Percentiles rank a stretch among this genome's conserved stretches.
Evolutionary conservation across 2,888 invertebrate species (phyloP).

Genomic region (Alcis repandata): DNA sequence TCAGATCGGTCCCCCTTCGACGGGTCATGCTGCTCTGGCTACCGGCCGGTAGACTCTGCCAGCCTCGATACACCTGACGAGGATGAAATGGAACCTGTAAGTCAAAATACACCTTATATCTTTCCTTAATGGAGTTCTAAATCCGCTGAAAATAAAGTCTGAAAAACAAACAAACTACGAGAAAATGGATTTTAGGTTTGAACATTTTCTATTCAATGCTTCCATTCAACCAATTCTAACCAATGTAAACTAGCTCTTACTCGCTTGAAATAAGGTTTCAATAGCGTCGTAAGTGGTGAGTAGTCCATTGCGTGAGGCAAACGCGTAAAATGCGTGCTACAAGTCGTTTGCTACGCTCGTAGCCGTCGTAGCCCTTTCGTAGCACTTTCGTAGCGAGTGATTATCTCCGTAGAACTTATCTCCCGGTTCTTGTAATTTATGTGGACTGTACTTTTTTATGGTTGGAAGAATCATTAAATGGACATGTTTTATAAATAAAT

Average conservation of each 20-base stretch:
- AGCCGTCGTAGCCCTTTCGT: constrained; percentile 41
- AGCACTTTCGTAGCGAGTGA: constrained; percentile 38
- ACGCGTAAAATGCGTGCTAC: constrained; percentile 34
- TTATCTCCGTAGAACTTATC: constrained; percentile 33
- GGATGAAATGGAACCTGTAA: constrained; percentile 87
- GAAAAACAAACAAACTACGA: neutral
- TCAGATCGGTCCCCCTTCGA: constrained; percentile 95
- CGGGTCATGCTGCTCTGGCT: constrained; percentile 94
- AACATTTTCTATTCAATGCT: neutral
- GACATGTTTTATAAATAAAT: too few species aligned
- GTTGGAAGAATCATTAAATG: neutral
- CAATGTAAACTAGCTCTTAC: constrained; percentile 14
- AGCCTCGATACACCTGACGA: constrained; percentile 91
- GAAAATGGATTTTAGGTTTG: neutral
- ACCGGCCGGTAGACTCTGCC: constrained; percentile 92
- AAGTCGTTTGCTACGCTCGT: constrained; percentile 38
- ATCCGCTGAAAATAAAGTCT: neutral
- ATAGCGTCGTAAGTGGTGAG: constrained; percentile 4
- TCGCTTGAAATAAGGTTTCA: neutral
- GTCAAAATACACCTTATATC: constrained; percentile 16
- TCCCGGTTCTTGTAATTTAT: neutral
- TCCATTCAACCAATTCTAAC: neutral
- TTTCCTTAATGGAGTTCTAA: neutral
- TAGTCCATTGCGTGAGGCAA: constrained; percentile 39
- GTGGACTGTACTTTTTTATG: neutral